phyloP scores from a whole-genome alignment of 2,888 invertebrate genomes.

The Sericinus montela region DNA sequence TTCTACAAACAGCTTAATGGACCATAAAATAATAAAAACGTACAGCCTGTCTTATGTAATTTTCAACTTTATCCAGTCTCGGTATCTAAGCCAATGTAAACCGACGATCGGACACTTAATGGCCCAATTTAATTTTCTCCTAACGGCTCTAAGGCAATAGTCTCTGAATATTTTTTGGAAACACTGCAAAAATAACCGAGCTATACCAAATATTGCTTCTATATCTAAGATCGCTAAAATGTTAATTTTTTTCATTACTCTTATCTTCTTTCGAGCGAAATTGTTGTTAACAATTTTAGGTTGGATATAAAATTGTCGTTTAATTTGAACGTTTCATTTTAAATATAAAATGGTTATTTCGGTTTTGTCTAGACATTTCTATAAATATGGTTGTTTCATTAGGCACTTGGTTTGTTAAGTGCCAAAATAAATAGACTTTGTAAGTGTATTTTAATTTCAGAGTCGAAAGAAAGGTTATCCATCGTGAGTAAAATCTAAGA shows the following conservation, averaged over 20 bases:
- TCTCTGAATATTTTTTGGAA: conserved; percentile 28
- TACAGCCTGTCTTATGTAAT: neutral
- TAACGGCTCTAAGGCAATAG: conserved; percentile 44
- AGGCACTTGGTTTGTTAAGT: too few species aligned
- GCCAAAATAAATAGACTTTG: too few species aligned
- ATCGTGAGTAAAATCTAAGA: too few species aligned
- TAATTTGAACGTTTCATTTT: too few species aligned
- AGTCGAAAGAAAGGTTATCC: too few species aligned
- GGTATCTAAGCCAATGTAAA: conserved; percentile 4
- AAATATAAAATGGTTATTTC: too few species aligned
- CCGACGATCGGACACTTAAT: conserved; percentile 43
- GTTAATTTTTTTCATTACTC: conserved; percentile 6
- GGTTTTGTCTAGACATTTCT: too few species aligned
- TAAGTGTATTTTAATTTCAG: too few species aligned
- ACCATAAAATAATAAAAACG: conserved; percentile 10
- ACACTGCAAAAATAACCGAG: conserved; percentile 28
- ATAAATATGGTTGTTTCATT: too few species aligned
- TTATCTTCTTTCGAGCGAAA: neutral
- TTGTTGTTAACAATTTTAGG: too few species aligned
- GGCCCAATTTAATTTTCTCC: conserved; percentile 63
- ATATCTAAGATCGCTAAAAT: conserved; percentile 14
- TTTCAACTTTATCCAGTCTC: conserved; percentile 4
- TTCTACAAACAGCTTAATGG: neutral
- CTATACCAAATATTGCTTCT: conserved; percentile 31
- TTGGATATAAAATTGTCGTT: too few species aligned